Evolutionary conservation across 2,888 invertebrate genomes (phyloP), one percentile per base, ranked within the genome.

Genomic region (Cryptosula pallasiana): DNA sequence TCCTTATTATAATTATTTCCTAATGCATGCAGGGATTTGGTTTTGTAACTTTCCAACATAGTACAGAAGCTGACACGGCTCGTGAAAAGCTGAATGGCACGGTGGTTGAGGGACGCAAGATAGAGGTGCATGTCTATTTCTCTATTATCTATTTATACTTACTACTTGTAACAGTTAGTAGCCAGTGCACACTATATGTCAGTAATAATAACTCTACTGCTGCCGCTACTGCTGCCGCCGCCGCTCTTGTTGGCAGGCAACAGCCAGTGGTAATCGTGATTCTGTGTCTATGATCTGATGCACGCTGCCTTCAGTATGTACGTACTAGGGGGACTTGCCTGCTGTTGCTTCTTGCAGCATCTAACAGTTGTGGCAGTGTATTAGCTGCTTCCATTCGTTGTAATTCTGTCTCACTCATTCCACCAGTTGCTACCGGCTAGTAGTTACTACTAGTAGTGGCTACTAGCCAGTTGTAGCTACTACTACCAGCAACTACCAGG

Each of bases 31-130:
- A 99, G 98, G 99, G 99, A 91, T 99, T 99, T 92, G 98, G 98
- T 92, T 99, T 99, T 94, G 98, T 99, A 92, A 99, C 98, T 91
- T 99, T 99, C 94, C 96, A 96, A 92, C 95, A 94, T 92, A 95
- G 95, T 91, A 93, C 92, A 90, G 98, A 99, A 91, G 98, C 98
- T 89, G 98, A 98, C 91, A 93, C 94, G 91, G 98, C 99, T 92
- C 95, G 98, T 91, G 96, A 96, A 91, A 95, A 96, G 91, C 94
- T 99, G 90, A 97, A 99, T 92, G 97, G 97, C 92, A 95, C 96
- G 90, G 95, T 97, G 92, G 96, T 98, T 92, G 99, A 99, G 93
- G 98, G 98, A 91, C 92, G 99, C 91, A 99, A 98, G 92, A 97
- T 99, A 91, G 99, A 98, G 95, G 97, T 97, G 85, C 79, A 79